Base-by-base conservation (phyloP, 2,888 invertebrate genomes). In the Lamproptera curius region DNA sequence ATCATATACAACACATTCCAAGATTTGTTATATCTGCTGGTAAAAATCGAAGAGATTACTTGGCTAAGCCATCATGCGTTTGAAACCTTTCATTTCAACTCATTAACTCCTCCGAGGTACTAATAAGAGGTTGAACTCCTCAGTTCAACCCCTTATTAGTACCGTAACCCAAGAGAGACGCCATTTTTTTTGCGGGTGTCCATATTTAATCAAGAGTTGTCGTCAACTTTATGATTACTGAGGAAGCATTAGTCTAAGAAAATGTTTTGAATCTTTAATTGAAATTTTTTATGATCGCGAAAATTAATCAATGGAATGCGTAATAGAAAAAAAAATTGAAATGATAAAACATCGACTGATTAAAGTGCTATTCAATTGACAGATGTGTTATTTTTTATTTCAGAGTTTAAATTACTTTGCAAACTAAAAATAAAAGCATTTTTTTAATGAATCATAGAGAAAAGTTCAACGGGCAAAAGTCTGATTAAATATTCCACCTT, bases 201-300 rank as follows among this genome's bases (percentile, higher is more conserved):
- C 20, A 39, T 6, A 13, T 40, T 46, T 16, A n/a, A 40, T 46
- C 20, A 17, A 39, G n/a, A 16, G 35, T 46, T 28, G 40, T 35
- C 39, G 28, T 16, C 9, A 28, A 11, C 26, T 13, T 34, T 33
- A n/a, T 13, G 16, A 16, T 11, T 16, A 11, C 6, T 14, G n/a
- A 41, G 13, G 14, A 13, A 40, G 26, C 14, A 8, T 34, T 17
- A n/a, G 34, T 20, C 15, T 39, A 31, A 17, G 4, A 33, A 13
- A 13, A 33, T 20, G 6, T 6, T 20, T 20, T 20, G 6, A 20
- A 20, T 5, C 20, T 20, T n/a, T n/a, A n/a, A n/a, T n/a, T n/a
- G n/a, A n/a, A n/a, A n/a, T n/a, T n/a, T n/a, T n/a, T n/a, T n/a
- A n/a, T n/a, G n/a, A n/a, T n/a, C n/a, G n/a, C n/a, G n/a, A n/a